Conservation (phyloP, 2,797 vertebrate genomes). For the Alcedo quadribrachys region DNA sequence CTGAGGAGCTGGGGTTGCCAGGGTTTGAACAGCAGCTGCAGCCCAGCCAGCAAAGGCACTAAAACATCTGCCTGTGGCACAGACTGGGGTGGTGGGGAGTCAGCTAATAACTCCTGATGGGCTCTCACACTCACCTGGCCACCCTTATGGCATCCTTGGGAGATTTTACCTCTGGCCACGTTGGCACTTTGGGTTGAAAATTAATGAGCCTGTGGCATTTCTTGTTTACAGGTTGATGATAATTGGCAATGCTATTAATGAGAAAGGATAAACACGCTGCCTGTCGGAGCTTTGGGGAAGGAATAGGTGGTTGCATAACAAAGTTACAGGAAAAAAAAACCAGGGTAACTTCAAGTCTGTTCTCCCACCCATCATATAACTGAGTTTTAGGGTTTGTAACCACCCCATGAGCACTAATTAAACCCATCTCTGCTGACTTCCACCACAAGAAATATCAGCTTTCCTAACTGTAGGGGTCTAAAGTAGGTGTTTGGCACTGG, state of each 20-base stretch:
- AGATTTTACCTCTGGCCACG: background rate
- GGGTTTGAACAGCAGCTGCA: too few relatives aligned
- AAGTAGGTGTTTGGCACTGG: background rate
- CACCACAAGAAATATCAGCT: background rate
- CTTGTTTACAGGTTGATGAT: background rate
- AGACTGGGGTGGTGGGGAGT: background rate
- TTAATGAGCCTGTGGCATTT: background rate
- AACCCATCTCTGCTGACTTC: constrained; percentile 1
- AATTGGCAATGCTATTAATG: background rate
- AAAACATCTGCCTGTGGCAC: constrained; percentile 14
- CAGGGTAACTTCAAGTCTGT: background rate
- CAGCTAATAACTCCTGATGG: background rate
- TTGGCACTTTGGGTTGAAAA: background rate
- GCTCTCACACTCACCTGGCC: constrained; percentile 6
- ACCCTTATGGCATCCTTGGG: background rate
- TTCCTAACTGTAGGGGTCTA: background rate
- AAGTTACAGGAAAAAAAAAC: constrained; percentile 48
- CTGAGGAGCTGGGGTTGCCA: too few relatives aligned
- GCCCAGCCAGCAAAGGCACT: background rate
- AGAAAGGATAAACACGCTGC: background rate
- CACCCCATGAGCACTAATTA: constrained; percentile 48
- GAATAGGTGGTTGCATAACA: background rate
- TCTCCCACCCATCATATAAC: background rate
- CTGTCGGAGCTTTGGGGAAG: background rate
- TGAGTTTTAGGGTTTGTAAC: constrained; percentile 24